Base-by-base conservation (phyloP, 2,888 invertebrate genomes). In the Acleris sparsana region DNA sequence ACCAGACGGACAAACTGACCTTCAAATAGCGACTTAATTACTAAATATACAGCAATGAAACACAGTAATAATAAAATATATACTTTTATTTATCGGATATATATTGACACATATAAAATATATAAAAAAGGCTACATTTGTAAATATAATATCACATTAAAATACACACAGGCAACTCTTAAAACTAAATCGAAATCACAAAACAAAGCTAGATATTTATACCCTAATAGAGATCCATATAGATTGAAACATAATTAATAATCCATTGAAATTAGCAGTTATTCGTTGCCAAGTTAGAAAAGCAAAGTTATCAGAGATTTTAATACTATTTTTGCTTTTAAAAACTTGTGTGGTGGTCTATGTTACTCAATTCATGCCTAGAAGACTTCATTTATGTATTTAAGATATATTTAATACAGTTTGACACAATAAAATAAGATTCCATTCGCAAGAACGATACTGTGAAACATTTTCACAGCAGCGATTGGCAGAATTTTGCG, bases 41-140 rank as follows among this genome's bases (percentile, higher is more conserved):
- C n/a, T n/a, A n/a, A n/a, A n/a, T 13, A 13, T 46, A 17, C 5
- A 13, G 9, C 7, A 68, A 51, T 61, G 5, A 64, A 63, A 63
- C 53, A 61, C 56, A 56, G 43, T 7, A 16, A 29, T 48, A 49
- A 58, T 25, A 61, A 20, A 52, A 51, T 43, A 57, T 49, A 62
- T 25, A 55, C 46, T 44, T 56, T 63, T 62, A 56, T 62, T 61
- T 51, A 56, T 49, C 53, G 49, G 22, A 22, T 56, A 63, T 52
- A 58, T 70, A 69, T 62, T 57, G 63, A 71, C 63, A 76, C 55
- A 78, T 73, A 76, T 71, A 79, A 71, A 71, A 63, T 46, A 62
- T 49, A 58, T 69, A 62, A 67, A 64, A 59, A 72, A 78, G 74
- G 71, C 76, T 78, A 85, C 76, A 75, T 81, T 85, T 85, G 80